Base-by-base conservation (phyloP, 2,797 vertebrate genomes). In the Acridotheres tristis region DNA sequence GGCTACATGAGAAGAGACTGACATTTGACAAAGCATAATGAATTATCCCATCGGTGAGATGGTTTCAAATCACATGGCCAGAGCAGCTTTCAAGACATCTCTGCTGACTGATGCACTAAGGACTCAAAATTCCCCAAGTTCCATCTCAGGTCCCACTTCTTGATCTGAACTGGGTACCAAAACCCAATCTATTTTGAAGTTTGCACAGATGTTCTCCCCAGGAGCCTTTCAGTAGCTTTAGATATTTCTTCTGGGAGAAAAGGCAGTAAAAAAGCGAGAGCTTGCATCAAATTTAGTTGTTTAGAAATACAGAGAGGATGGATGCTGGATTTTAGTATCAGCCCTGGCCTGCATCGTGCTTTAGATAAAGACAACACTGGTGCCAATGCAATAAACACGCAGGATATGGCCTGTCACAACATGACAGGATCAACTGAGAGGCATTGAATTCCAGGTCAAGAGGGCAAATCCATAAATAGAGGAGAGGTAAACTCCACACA, bases 401-500 rank as follows among this genome's bases (percentile, higher is more conserved):
- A 81, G 91, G 80, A 90, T 81, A 75, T 63, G 79, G 86, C 75
- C 69, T 63, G 18, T 91, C 94, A 93, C 78, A 95, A 94, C 75
- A 88, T 0, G 3, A 94, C 81, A 87, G 84, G 72, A 92, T 95
- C 88, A 79, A 73, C 94, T 57, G 78, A 88, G 90, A 83, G n/a
- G 75, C 85, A 94, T 57, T 89, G 84, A 96, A 95, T 95, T 93
- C 88, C 88, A 90, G 92, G 92, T 94, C 94, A 91, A 91, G 75
- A 94, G 95, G 89, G 32, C 89, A 94, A 94, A 91, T 82, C 94
- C 94, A 94, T 96, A 97, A 97, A 96, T 95, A 96, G 89, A 84
- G 11, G 83, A 91, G 89, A 91, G 96, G 94, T 95, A 92, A 94
- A 95, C 90, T 94, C 86, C 53, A 91, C 81, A 88, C 62, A 85